phyloP scores from a whole-genome alignment of 64 coral and sea anemone genomes.

The Orbicella faveolata region DNA sequence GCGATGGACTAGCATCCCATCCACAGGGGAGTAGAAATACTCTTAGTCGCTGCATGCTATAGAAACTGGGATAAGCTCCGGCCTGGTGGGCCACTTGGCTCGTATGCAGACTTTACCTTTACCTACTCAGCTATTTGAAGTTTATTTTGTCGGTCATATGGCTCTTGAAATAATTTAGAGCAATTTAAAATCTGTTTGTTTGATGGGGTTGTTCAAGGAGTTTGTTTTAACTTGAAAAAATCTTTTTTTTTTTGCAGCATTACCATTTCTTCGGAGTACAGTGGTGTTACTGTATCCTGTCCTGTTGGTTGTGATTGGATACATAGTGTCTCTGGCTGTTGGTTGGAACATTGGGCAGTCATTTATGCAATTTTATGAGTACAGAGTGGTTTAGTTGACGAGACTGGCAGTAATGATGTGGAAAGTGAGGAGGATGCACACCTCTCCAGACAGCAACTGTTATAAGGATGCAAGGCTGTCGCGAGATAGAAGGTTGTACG shows the following conservation, averaged over 20 bases:
- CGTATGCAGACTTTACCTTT: no score
- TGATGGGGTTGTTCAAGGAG: no score
- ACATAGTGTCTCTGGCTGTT: constrained; percentile 53
- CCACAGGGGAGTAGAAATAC: no score
- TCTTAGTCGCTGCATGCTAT: no score
- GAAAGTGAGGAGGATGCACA: background rate
- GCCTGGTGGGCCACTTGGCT: no score
- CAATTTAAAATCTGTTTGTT: no score
- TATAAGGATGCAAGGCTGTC: background rate
- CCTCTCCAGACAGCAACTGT: background rate
- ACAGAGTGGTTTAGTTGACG: constrained; percentile 45
- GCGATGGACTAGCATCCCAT: no score
- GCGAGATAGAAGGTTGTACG: background rate
- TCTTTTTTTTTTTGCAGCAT: constrained; percentile 28
- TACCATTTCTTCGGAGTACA: constrained; percentile 65
- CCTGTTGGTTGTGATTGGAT: constrained; percentile 35
- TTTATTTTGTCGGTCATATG: no score
- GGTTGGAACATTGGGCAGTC: constrained; percentile 69
- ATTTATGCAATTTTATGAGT: constrained; percentile 63
- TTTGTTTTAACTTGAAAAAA: background rate
- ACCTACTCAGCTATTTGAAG: no score
- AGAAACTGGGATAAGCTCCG: no score
- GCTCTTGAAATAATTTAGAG: no score
- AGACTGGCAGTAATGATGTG: background rate
- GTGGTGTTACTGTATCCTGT: constrained; percentile 60